A percentile compares a stretch with the other conserved stretches of the same genome.
Conservation (phyloP, 2,888 invertebrate genomes). For the Yponomeuta evonymella region DNA sequence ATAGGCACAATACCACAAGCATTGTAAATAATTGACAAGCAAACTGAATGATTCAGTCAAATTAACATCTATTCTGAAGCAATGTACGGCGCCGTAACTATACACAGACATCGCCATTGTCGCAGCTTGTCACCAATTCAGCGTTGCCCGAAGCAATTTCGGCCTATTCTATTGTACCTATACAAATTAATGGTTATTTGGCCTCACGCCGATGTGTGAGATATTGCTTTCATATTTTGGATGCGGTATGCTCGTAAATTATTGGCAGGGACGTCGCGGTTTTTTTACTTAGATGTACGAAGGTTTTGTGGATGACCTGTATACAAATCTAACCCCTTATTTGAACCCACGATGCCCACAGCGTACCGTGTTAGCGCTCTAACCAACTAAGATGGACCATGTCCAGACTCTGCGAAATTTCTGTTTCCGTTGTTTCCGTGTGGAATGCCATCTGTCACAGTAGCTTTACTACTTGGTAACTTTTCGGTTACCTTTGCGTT, state of each 20-base stretch:
- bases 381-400: no score
- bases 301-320: neutral
- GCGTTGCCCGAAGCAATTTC: slow-evolving; percentile 13
- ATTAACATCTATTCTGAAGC: neutral
- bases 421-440: no score
- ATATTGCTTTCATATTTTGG: slow-evolving; percentile 6
- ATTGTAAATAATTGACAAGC: neutral
- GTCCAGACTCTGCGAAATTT: no score
- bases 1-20: no score
- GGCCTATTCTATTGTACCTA: slow-evolving; percentile 16
- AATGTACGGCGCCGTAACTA: neutral
- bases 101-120: slow-evolving; percentile 9
- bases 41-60: neutral
- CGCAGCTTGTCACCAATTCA: slow-evolving; percentile 17
- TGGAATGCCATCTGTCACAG: no score
- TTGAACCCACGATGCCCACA: no score
- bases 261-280: neutral
- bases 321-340: no score
- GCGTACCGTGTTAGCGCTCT: no score
- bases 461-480: no score
- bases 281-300: neutral
- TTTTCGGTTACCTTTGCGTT: no score
- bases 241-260: slow-evolving; percentile 4
- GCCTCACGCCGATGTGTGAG: slow-evolving; percentile 2
- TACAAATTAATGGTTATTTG: slow-evolving; percentile 17